phyloP scores from a whole-genome alignment of 2,113 vertebrate genomes.

The Girardinichthys multiradiatus region DNA sequence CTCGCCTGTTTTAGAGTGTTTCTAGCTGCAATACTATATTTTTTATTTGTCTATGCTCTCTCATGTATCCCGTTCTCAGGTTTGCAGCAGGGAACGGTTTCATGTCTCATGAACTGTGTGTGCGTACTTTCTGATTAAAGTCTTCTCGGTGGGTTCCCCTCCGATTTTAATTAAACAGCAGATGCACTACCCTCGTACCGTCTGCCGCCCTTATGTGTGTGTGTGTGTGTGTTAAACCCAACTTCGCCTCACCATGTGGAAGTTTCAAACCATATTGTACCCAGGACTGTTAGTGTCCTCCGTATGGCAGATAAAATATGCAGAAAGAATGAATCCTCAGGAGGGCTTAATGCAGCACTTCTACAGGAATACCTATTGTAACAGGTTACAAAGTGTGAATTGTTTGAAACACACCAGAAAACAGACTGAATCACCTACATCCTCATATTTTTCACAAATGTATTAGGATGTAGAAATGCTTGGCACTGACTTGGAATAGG shows the following conservation, averaged over 20 bases:
- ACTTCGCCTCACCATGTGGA: conserved; percentile 62
- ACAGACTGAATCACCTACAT: not conserved
- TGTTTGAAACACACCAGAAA: not conserved
- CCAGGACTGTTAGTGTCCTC: conserved; percentile 39
- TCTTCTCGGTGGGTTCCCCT: conserved; percentile 56
- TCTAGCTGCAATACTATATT: not conserved
- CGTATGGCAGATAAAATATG: conserved; percentile 25
- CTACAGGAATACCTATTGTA: not conserved
- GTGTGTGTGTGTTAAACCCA: conserved; percentile 37
- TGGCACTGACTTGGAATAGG: conserved; percentile 15
- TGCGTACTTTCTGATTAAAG: conserved; percentile 52
- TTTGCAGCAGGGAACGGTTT: conserved; percentile 19
- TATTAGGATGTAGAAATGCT: conserved; percentile 1
- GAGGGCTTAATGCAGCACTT: conserved; percentile 1
- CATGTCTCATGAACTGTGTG: conserved; percentile 14
- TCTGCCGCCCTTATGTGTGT: conserved; percentile 54
- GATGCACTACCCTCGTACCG: conserved; percentile 65
- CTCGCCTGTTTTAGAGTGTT: not conserved
- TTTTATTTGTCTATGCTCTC: not conserved
- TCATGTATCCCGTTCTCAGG: conserved; percentile 9
- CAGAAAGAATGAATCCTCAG: conserved; percentile 22
- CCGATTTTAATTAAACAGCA: conserved; percentile 73
- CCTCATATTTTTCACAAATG: not conserved
- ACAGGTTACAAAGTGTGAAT: conserved; percentile 20
- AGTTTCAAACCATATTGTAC: conserved; percentile 55